Evolutionary conservation across 2,888 invertebrate species (phyloP).

Genomic region (Theristus sp.): DNA sequence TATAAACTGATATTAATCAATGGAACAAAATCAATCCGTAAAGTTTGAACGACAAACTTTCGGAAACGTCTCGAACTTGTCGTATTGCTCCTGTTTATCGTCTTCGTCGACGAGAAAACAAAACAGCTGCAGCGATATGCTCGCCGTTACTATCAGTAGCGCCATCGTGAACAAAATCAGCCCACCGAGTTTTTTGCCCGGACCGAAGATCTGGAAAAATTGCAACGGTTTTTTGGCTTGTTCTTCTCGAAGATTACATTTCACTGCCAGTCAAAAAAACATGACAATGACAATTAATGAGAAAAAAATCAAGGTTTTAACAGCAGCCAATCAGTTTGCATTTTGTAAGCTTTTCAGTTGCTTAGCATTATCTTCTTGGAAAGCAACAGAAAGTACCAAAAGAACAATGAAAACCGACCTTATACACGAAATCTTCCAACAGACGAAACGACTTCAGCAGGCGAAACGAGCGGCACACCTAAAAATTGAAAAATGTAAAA

Average conservation of each 20-base stretch:
- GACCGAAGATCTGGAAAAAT: constrained; percentile 47
- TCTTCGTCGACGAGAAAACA: constrained; percentile 83
- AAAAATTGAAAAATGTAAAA: constrained; percentile 4
- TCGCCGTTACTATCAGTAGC: constrained; percentile 87
- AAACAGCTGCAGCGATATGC: constrained; percentile 95
- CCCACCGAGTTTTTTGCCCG: constrained; percentile 91
- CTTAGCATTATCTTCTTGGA: too few species aligned
- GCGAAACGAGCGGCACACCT: constrained; percentile 80
- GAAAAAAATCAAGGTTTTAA: too few species aligned
- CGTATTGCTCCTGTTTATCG: constrained; percentile 82
- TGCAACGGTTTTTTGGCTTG: too few species aligned
- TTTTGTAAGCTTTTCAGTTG: too few species aligned
- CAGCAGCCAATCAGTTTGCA: too few species aligned
- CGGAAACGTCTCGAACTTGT: constrained; percentile 94
- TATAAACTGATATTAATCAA: too few species aligned
- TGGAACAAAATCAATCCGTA: too few species aligned
- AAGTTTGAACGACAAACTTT: too few species aligned
- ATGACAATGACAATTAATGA: too few species aligned
- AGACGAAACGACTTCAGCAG: constrained; percentile 95
- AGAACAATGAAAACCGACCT: constrained; percentile 26
- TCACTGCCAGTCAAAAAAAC: too few species aligned
- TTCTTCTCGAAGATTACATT: too few species aligned
- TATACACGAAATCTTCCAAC: constrained; percentile 71
- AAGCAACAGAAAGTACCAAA: too few species aligned
- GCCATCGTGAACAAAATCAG: constrained; percentile 99